These are phyloP conservation scores for Pogonognathellus flavescens DNA, from an alignment of 1,140 invertebrate species.

Conservation along the genomic window DNA sequence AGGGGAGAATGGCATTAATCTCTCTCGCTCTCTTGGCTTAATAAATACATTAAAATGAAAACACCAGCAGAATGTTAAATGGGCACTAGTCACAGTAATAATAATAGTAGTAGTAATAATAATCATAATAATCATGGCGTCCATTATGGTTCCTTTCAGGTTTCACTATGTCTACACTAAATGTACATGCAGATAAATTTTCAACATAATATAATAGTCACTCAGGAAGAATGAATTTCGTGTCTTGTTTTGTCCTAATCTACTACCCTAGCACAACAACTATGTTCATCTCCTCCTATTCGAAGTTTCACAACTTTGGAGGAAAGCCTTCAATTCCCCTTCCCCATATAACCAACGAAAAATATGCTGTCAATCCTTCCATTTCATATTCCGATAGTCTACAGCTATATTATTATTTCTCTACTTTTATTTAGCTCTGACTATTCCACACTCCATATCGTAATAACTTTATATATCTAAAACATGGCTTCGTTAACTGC, in stretches of 20 bases:
- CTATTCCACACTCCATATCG: no score
- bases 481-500: slow-evolving; percentile 1
- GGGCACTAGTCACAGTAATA: slow-evolving; percentile 10
- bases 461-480: no score
- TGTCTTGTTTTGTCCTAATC: slow-evolving; percentile 48
- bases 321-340: slow-evolving; percentile 14
- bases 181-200: slow-evolving; percentile 41
- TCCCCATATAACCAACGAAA: not conserved
- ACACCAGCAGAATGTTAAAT: slow-evolving; percentile 13
- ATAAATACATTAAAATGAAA: slow-evolving; percentile 43
- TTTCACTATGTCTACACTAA: slow-evolving; percentile 38
- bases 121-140: slow-evolving; percentile 39
- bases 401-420: no score
- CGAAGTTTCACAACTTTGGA: not conserved
- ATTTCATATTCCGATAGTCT: no score
- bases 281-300: slow-evolving; percentile 26
- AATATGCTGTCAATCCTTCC: not conserved
- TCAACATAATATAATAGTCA: slow-evolving; percentile 30
- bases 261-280: slow-evolving; percentile 35
- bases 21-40: slow-evolving; percentile 25
- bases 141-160: slow-evolving; percentile 42
- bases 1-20: not conserved
- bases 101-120: slow-evolving; percentile 26
- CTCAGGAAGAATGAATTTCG: slow-evolving; percentile 46
- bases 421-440: no score